phyloP scores from a whole-genome alignment of 2,797 vertebrate genomes.

The Micrastur ruficollis region DNA sequence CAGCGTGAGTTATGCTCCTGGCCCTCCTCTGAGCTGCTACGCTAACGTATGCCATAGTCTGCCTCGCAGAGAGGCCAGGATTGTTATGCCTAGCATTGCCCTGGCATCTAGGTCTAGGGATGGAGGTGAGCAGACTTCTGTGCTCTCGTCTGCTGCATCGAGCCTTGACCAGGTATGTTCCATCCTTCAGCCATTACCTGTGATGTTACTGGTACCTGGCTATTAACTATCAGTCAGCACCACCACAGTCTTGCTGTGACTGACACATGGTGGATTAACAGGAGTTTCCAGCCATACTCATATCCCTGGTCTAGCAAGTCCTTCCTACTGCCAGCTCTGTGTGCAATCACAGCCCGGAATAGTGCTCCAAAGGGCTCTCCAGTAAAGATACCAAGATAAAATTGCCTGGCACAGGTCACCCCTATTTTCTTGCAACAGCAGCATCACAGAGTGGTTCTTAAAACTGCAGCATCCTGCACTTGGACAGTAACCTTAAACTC shows the following conservation, averaged over 20 bases:
- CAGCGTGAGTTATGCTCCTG: not conserved
- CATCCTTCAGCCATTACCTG: not conserved
- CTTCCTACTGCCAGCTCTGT: not conserved
- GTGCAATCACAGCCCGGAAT: not conserved
- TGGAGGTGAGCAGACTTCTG: not conserved
- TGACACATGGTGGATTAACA: accelerated
- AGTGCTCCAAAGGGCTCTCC: not conserved
- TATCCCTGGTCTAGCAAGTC: not conserved
- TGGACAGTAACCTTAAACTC: not conserved
- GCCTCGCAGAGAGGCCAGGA: not conserved
- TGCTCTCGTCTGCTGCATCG: not conserved
- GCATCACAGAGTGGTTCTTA: not conserved
- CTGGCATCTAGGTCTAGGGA: not conserved
- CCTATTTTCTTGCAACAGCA: not conserved
- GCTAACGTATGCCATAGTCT: not conserved
- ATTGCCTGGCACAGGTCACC: not conserved
- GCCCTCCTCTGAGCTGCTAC: not conserved
- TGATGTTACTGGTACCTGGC: accelerated
- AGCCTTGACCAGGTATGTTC: not conserved
- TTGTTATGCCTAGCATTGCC: not conserved
- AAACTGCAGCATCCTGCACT: not conserved
- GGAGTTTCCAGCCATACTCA: not conserved
- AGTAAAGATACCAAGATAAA: not conserved
- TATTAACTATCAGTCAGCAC: not conserved
- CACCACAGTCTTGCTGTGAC: not conserved